These are phyloP conservation scores for Burhinus oedicnemus DNA, from an alignment of 2,113 vertebrate genomes.

Conservation along the genomic window DNA sequence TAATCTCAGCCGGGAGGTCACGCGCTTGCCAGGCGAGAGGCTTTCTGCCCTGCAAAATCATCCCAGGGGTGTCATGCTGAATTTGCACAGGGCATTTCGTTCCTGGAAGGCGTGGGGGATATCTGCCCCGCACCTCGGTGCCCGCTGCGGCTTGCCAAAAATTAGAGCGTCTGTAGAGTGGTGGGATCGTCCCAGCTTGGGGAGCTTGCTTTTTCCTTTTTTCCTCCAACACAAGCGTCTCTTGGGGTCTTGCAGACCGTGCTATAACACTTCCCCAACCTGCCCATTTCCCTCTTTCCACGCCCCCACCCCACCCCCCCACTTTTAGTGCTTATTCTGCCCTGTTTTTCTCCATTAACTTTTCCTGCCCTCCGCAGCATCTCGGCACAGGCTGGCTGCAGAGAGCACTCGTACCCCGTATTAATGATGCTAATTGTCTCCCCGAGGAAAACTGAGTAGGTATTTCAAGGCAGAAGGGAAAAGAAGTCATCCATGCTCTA, in stretches of 20 bases:
- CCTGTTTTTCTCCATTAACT: background rate
- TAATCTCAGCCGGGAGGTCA: background rate
- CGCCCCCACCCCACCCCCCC: too few species aligned
- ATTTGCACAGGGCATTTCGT: background rate
- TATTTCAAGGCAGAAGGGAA: background rate
- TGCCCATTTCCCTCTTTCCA: background rate
- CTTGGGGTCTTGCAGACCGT: background rate
- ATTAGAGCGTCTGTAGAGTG: background rate
- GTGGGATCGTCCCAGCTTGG: background rate
- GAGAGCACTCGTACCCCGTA: rapidly evolving
- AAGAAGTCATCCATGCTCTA: background rate
- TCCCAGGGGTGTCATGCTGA: background rate
- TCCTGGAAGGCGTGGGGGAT: background rate
- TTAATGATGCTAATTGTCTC: background rate
- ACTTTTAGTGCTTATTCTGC: too few species aligned
- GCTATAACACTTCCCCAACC: background rate
- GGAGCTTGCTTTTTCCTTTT: background rate
- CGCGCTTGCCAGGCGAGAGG: rapidly evolving
- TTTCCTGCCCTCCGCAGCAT: background rate
- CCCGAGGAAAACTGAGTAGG: background rate
- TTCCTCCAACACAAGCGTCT: background rate
- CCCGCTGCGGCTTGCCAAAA: background rate
- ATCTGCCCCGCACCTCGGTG: background rate
- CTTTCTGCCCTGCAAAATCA: background rate
- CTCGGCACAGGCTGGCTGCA: background rate